phyloP scores from a whole-genome alignment of 2,113 vertebrate species.

The Mohoua ochrocephala region DNA sequence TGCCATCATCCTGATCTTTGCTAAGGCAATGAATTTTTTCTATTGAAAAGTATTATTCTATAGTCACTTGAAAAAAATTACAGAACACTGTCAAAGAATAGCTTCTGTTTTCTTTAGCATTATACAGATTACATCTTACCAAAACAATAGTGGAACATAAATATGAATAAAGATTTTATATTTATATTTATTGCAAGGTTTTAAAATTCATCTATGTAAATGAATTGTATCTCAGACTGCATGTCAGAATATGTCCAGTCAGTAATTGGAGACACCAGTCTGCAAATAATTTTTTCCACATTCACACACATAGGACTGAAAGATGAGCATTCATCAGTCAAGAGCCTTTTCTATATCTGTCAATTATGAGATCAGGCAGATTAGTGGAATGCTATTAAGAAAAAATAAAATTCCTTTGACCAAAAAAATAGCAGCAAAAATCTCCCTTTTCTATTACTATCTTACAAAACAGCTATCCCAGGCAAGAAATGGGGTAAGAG shows the following conservation, averaged over 20 bases:
- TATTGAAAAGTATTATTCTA: background rate
- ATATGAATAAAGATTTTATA: background rate
- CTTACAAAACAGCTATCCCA: background rate
- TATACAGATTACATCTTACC: background rate
- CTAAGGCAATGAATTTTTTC: background rate
- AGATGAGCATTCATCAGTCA: background rate
- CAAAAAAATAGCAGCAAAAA: background rate
- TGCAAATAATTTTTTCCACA: background rate
- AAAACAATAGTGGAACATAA: background rate
- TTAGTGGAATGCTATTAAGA: background rate
- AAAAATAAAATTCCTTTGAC: background rate
- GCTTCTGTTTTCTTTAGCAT: background rate
- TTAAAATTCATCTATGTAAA: background rate
- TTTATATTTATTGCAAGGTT: background rate
- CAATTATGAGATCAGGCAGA: background rate
- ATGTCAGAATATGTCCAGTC: background rate
- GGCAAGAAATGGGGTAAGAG: background rate
- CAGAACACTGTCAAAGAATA: background rate
- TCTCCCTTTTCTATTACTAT: background rate
- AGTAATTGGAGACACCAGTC: background rate
- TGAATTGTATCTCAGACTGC: background rate
- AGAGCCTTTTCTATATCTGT: background rate
- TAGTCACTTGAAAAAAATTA: background rate
- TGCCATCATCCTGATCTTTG: background rate
- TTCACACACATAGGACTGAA: background rate